Conservation (phyloP, 2,797 vertebrate species). For the Aplochiton taeniatus region DNA sequence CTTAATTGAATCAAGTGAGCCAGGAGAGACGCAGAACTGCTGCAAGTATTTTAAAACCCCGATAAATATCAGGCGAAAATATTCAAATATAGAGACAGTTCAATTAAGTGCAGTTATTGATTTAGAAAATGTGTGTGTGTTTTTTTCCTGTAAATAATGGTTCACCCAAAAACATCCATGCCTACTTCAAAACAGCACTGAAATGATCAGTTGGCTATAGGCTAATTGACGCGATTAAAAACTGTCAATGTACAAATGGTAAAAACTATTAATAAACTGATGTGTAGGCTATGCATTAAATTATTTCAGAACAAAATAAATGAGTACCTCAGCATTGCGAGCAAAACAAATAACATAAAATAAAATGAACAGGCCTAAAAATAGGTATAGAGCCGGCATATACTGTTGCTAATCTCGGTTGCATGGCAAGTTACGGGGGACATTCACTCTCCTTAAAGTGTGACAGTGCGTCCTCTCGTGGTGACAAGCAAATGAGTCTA, state of each 20-base stretch:
- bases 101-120: too few species aligned
- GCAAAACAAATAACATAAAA: background rate
- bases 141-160: too few species aligned
- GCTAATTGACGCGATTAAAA: too few species aligned
- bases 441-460: constrained; percentile 66
- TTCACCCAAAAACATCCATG: too few species aligned
- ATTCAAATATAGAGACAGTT: constrained; percentile 16
- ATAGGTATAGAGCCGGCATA: constrained; percentile 28
- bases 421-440: constrained; percentile 71
- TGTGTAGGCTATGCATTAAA: too few species aligned
- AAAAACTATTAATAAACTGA: too few species aligned
- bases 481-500: constrained; percentile 65
- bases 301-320: too few species aligned
- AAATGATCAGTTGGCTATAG: too few species aligned
- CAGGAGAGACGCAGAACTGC: constrained; percentile 59
- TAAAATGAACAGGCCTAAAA: background rate
- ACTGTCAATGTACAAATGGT: too few species aligned
- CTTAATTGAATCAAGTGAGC: constrained; percentile 76
- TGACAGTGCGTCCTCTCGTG: constrained; percentile 84
- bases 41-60: constrained; percentile 46
- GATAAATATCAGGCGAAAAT: constrained; percentile 12
- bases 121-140: too few species aligned
- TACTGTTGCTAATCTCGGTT: constrained; percentile 86
- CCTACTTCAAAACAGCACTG: too few species aligned
- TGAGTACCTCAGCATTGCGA: background rate